phyloP scores from a whole-genome alignment of 2,113 vertebrate species.

The Kryptolebias marmoratus region DNA sequence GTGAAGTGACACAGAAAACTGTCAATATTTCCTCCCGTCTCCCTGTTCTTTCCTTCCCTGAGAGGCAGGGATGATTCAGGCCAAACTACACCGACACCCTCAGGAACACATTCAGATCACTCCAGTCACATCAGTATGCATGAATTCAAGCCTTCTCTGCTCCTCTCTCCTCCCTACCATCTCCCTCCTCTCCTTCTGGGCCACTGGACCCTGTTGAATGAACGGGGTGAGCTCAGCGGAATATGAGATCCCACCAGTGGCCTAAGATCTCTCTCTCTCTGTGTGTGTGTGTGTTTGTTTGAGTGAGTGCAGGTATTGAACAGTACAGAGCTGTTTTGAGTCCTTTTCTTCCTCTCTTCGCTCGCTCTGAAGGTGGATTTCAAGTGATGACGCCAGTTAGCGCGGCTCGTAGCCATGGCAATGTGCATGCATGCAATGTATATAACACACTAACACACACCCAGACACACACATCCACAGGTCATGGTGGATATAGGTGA shows the following conservation, averaged over 20 bases:
- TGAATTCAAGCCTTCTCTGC: constrained; percentile 38
- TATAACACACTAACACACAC: constrained; percentile 21
- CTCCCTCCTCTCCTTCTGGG: constrained; percentile 35
- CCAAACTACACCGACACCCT: constrained; percentile 41
- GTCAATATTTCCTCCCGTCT: constrained; percentile 49
- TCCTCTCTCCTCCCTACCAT: constrained; percentile 26
- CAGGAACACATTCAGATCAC: constrained; percentile 49
- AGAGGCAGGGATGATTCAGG: constrained; percentile 35
- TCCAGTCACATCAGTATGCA: constrained; percentile 59
- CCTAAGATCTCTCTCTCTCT: constrained; percentile 25
- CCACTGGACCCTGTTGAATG: constrained; percentile 56
- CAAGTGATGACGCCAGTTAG: constrained; percentile 72
- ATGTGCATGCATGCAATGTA: constrained; percentile 64
- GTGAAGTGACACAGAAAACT: constrained; percentile 70
- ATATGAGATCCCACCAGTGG: constrained; percentile 62
- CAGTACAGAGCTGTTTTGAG: constrained; percentile 51
- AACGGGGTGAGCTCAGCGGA: constrained; percentile 60
- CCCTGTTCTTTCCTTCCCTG: constrained; percentile 17
- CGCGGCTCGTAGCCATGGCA: constrained; percentile 61
- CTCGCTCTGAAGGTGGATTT: constrained; percentile 74
- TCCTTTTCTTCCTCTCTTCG: constrained; percentile 56
- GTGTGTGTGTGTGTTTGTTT: constrained; percentile 28
- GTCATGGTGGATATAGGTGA: constrained; percentile 44
- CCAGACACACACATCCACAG: neutral
- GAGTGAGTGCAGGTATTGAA: constrained; percentile 45